Base-by-base conservation (phyloP, 2,113 vertebrate genomes). In the Etheostoma spectabile region DNA sequence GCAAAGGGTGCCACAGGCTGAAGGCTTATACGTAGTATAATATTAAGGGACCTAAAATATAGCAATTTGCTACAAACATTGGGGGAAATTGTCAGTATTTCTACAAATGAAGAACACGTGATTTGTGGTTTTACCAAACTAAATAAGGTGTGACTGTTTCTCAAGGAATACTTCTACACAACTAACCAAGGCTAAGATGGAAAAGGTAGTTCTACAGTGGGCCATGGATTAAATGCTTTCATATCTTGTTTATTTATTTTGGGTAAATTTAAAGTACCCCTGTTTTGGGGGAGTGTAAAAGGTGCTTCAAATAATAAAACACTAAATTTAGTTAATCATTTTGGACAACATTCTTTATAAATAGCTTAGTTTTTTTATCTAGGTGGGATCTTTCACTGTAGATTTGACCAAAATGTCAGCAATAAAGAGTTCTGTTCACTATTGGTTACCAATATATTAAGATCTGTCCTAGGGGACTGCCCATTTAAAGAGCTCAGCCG, bases 361-460 rank as follows among this genome's bases (percentile, higher is more conserved):
- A 91, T 90, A 91, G 77, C 72, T 87, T 82, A 21, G 68, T 88
- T 62, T 42, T 42, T 27, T 81, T 61, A 56, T 88, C 80, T 82
- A 83, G 82, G 88, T 88, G 88, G 90, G 84, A 87, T 86, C 74
- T 89, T 82, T 85, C 82, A 89, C 70, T 80, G 89, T 91, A 87
- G 80, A 90, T 94, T 93, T 93, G 90, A 95, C 91, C 94, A 92
- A 89, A 94, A 95, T 91, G 88, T 91, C 90, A 90, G 76, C 85
- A 90, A 93, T 92, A 92, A 92, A 93, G 94, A 93, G 91, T 92
- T 92, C 94, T 93, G 83, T 93, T 93, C 92, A 95, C 95, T 95
- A 95, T 95, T 95, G 95, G 94, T 95, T 95, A 95, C 95, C 95
- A 95, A 96, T 96, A 95, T 95, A 95, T 95, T 95, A 95, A 93